A percentile compares a stretch with the other conserved stretches of the same genome.
phyloP scores from a whole-genome alignment of 2,797 vertebrate species.

The Clarias pachynema region DNA sequence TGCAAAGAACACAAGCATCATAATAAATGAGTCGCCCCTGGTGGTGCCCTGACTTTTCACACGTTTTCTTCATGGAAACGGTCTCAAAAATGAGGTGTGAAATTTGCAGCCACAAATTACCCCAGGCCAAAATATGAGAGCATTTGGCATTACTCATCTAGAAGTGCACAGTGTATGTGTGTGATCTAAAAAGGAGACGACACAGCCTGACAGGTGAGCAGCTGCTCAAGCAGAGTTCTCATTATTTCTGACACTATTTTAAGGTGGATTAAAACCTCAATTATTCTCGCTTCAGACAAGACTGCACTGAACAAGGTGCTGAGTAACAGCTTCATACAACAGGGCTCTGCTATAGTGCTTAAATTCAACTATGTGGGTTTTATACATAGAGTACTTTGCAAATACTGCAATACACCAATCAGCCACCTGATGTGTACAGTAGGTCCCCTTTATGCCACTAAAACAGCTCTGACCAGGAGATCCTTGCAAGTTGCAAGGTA shows the following conservation, averaged over 20 bases:
- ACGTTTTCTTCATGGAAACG: constrained; percentile 54
- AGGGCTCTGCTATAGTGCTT: background rate
- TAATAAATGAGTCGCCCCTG: constrained; percentile 41
- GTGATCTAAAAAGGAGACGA: constrained; percentile 34
- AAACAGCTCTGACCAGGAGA: too few species aligned
- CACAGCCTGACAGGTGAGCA: constrained; percentile 18
- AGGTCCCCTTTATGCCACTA: too few species aligned
- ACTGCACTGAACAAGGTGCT: background rate
- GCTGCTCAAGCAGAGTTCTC: constrained; percentile 18
- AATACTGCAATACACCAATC: too few species aligned
- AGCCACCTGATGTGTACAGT: too few species aligned
- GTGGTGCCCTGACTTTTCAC: constrained; percentile 58
- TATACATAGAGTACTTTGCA: background rate
- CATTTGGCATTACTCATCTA: constrained; percentile 34
- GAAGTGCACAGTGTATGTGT: constrained; percentile 16
- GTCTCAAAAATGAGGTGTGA: constrained; percentile 57
- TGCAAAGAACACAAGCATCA: constrained; percentile 23
- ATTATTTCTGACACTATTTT: constrained; percentile 31
- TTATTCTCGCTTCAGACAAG: background rate
- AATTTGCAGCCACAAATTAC: constrained; percentile 53
- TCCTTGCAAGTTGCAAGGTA: too few species aligned
- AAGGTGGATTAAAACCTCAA: constrained; percentile 14
- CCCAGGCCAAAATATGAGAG: constrained; percentile 33
- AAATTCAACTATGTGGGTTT: background rate
- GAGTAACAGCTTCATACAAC: background rate